Percentiles rank a stretch among this genome's conserved stretches.
phyloP scores from a whole-genome alignment of 2,797 vertebrate genomes.

The Epinephelus coioides region DNA sequence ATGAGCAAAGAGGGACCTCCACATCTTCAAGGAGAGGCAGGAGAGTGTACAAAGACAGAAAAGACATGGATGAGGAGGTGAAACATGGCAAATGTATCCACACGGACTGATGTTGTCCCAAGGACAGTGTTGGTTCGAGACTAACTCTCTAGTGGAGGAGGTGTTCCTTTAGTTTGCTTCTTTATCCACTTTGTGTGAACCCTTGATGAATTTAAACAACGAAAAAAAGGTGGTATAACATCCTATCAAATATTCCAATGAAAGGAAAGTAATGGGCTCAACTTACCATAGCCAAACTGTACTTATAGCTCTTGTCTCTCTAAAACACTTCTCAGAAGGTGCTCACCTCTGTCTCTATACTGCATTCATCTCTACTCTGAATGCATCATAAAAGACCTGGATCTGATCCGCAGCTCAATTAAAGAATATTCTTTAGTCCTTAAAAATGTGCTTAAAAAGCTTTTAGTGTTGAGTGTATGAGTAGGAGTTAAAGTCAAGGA shows the following conservation, averaged over 20 bases:
- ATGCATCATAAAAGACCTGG: too few relatives aligned
- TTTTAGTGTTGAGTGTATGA: neutral
- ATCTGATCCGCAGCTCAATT: neutral
- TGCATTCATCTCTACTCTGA: neutral
- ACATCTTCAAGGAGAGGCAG: slow-evolving; percentile 41
- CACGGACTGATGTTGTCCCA: neutral
- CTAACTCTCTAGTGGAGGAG: neutral
- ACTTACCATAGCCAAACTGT: neutral
- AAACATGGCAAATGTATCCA: slow-evolving; percentile 4
- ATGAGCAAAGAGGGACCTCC: slow-evolving; percentile 11
- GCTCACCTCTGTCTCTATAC: neutral
- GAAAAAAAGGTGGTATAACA: neutral
- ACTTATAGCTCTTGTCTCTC: neutral
- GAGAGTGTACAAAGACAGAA: neutral
- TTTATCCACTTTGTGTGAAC: neutral
- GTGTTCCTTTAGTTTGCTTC: neutral
- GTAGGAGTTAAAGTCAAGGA: neutral
- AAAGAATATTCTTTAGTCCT: fast-evolving
- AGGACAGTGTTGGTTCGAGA: neutral
- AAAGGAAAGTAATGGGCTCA: neutral
- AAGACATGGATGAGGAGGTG: neutral
- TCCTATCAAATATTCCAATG: neutral
- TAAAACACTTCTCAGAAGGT: neutral
- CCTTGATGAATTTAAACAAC: neutral
- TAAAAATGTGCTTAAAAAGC: neutral